Percentiles rank a stretch among this genome's conserved stretches.
These are phyloP conservation scores for Pristionchus mayeri DNA, from an alignment of 2,888 invertebrate species.

Conservation along the genomic window DNA sequence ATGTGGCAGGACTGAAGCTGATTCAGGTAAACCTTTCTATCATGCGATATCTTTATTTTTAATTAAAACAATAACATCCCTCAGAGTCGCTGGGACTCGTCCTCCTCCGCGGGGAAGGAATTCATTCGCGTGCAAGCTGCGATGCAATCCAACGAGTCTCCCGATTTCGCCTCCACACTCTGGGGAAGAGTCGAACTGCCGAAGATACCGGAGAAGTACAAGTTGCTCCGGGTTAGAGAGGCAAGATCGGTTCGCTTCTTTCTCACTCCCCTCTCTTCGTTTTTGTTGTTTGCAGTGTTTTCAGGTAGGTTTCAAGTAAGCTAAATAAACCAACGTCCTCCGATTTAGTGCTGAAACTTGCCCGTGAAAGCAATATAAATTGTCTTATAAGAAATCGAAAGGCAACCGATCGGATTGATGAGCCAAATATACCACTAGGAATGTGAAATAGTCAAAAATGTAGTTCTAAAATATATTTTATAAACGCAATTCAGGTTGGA, in stretches of 20 bases:
- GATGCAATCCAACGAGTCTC: slow-evolving; percentile 26
- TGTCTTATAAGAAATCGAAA: no score
- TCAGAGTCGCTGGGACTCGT: slow-evolving; percentile 46
- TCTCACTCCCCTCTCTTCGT: no score
- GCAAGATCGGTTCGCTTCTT: background rate
- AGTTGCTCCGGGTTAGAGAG: slow-evolving; percentile 31
- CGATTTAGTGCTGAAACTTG: no score
- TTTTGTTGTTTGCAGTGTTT: no score
- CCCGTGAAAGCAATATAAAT: no score
- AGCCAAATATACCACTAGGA: no score
- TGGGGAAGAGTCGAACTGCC: slow-evolving; percentile 41
- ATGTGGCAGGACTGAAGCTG: background rate
- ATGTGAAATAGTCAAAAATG: no score
- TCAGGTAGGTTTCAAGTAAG: no score
- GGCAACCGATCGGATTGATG: no score
- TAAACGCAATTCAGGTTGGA: slow-evolving; percentile 28
- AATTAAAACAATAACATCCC: background rate
- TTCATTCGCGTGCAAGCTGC: slow-evolving; percentile 33
- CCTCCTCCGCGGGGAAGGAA: background rate
- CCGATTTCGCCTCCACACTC: slow-evolving; percentile 42
- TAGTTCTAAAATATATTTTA: no score
- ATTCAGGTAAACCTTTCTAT: slow-evolving; percentile 15
- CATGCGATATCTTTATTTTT: background rate
- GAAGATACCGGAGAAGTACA: background rate
- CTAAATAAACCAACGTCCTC: no score